Evolutionary conservation across 53 echinoderm and acorn worm genomes (phyloP), one percentile per base, ranked within the genome.

Genomic region (Temnopleurus reevesii): DNA sequence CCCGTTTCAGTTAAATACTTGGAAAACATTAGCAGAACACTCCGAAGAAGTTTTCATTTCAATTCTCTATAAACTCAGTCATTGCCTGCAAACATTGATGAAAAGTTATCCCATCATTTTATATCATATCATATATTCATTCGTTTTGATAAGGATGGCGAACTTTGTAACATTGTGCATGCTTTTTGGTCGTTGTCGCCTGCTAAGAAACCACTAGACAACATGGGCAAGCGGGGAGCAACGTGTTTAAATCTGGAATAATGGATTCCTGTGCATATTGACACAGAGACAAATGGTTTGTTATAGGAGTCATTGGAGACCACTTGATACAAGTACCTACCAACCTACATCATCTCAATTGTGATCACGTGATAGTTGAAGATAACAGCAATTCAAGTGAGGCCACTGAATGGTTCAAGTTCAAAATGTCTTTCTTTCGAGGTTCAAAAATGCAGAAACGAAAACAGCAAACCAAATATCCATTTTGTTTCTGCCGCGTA

Each of bases 211-310:
- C 23, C 65, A 36, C 71, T 21, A 71, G 28, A 38, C n/a, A 41
- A 71, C 21, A 47, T 17, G 51, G 28, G 80, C n/a, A n/a, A n/a
- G n/a, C n/a, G n/a, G n/a, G n/a, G n/a, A 15, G 4, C 25, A 49
- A 80, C 28, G 46, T 80, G 80, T 80, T 55, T 27, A 30, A 83
- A 83, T 83, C 34, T 54, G 30, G 83, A 55, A 83, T 55, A 83
- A 56, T 83, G 51, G 83, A 33, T 83, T 83, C 83, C 8, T 35
- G 23, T 55, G 25, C 27, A 55, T 83, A 83, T 83, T 83, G 53
- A 83, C 80, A 80, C 51, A 4, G 4, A 25, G 43, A 46, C 80
- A 21, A 19, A 55, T 33, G 12, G 38, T 35, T 83, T 54, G 83
- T 81, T 8, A 53, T 15, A 53, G 83, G 36, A 55, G 36, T 83